Conservation (phyloP, 2,888 invertebrate genomes). For the Caenorhabditis virilis region DNA sequence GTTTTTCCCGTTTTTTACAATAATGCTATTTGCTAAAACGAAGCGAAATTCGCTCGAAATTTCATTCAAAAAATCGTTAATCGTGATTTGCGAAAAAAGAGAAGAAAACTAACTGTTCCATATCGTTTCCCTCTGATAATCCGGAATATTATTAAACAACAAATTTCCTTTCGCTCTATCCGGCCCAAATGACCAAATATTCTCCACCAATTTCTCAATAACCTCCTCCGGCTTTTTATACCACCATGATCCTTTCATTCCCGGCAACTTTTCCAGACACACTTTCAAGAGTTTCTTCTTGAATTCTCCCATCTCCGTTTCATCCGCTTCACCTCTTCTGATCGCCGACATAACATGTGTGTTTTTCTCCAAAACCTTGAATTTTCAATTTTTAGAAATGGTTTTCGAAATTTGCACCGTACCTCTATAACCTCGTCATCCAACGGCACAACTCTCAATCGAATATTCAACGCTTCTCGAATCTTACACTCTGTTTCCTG, state of each 20-base stretch:
- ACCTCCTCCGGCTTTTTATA: constrained; percentile 51
- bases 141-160: constrained; percentile 80
- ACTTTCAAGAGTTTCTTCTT: constrained; percentile 23
- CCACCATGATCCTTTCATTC: constrained; percentile 65
- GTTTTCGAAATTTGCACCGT: background rate
- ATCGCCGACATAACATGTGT: constrained; percentile 38
- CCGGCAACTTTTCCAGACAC: constrained; percentile 43
- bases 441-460: constrained; percentile 59
- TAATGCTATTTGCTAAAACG: too few species aligned
- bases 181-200: constrained; percentile 90
- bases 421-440: constrained; percentile 34
- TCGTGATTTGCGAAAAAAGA: background rate
- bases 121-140: constrained; percentile 72
- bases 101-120: constrained; percentile 39
- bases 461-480: constrained; percentile 50
- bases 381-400: background rate
- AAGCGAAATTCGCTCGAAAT: too few species aligned
- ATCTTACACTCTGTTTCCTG: constrained; percentile 62
- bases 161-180: constrained; percentile 87
- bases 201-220: constrained; percentile 43
- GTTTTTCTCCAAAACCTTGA: constrained; percentile 48
- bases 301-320: constrained; percentile 21
- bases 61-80: background rate
- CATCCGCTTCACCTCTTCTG: constrained; percentile 40
- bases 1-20: too few species aligned